Evolutionary conservation across 2,797 vertebrate species (phyloP).

Genomic region (Danio jaintianensis): DNA sequence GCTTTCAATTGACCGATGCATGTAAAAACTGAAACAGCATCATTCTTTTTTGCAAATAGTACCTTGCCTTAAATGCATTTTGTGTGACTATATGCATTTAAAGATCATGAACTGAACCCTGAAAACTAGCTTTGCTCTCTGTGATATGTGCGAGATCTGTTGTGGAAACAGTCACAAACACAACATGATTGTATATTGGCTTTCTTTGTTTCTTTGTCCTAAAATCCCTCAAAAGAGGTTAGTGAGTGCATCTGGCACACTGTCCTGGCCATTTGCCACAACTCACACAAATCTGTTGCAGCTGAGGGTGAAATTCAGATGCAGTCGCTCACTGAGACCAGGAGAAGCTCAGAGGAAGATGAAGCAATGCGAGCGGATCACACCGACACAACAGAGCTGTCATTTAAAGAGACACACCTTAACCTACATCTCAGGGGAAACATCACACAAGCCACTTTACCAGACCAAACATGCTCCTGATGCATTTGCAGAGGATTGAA

Average conservation of each 20-base stretch:
- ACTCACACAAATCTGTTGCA: slow-evolving; percentile 51
- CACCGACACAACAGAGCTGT: not conserved
- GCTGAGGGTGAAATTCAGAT: slow-evolving; percentile 29
- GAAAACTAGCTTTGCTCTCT: not conserved
- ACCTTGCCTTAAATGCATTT: no score
- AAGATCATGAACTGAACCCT: not conserved
- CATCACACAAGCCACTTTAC: slow-evolving; percentile 7
- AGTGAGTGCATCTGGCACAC: slow-evolving; percentile 61
- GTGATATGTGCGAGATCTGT: not conserved
- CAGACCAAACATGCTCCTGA: slow-evolving; percentile 46
- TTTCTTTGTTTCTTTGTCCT: slow-evolving; percentile 42
- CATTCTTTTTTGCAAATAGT: no score
- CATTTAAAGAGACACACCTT: slow-evolving; percentile 7
- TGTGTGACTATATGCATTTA: no score
- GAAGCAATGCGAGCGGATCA: not conserved
- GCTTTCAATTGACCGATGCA: no score
- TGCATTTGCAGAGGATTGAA: not conserved
- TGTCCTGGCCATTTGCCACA: slow-evolving; percentile 51
- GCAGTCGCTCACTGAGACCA: not conserved
- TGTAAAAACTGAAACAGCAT: no score
- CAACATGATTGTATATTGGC: slow-evolving; percentile 37
- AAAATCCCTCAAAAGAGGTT: slow-evolving; percentile 51
- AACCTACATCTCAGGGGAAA: slow-evolving; percentile 6
- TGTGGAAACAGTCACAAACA: slow-evolving; percentile 34
- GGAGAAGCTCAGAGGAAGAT: not conserved